Base-by-base conservation (phyloP, 1,140 invertebrate species). In the Akabosia matsudoensis region DNA sequence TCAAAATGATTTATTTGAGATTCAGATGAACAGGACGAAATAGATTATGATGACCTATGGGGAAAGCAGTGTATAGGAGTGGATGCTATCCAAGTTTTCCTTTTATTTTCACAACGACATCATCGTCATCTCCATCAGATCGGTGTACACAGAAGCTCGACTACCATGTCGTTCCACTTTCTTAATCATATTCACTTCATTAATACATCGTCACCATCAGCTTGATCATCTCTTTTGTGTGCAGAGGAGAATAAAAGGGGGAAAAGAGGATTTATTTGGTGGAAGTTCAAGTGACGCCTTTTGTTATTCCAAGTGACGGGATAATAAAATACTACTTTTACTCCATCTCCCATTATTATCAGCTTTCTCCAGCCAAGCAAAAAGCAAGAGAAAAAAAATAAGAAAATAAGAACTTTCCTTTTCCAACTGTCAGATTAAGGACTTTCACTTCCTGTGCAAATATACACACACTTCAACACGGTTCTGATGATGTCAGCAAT, bases 141-240 rank as follows among this genome's bases (percentile, higher is more conserved):
- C 18, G 37, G 37, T 45, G 37, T 45, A 45, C 18, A 18, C 7
- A 18, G 37, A 45, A n/a, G n/a, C 37, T 10, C 37, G 18, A 45
- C 37, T 45, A 45, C 37, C 18, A 10, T 45, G 7, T 45, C 37
- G 7, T 45, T 18, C 18, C 37, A 10, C 37, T 45, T 22, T 14
- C 54, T 61, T 61, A 61, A 61, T 61, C 54, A 61, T 61, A 61
- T 61, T 61, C 54, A 61, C 54, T 61, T 61, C 54, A 61, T 61
- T 61, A 61, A 24, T 61, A 61, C 54, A 61, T 61, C 54, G 24
- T 61, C 54, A 61, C 24, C 54, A 61, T 61, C 54, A 10, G 13
- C 24, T 16, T 61, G 13, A 10, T n/a, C 54, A 61, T n/a, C 7
- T 61, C 24, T 61, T 61, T 24, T 61, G 14, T 24, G 54, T 13